Evolutionary conservation across 2,797 vertebrate genomes (phyloP), one percentile per base, ranked within the genome.

Genomic region (Nasua narica): DNA sequence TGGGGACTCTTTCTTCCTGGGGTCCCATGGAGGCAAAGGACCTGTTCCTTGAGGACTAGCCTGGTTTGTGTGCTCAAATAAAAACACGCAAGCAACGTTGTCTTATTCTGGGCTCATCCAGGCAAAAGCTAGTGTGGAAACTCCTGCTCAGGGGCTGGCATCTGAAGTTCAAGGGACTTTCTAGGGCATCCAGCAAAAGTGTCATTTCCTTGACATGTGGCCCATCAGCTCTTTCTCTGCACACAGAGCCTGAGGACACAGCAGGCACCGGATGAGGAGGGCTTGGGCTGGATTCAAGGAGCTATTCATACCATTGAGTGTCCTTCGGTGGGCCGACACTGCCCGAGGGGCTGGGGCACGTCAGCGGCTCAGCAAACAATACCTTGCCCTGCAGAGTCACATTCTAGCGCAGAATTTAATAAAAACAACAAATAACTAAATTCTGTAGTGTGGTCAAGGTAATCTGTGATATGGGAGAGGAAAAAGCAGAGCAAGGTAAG

Each of bases 251-350:
- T 5, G 8, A 67, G 48, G 76, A 50, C 19, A 43, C 0, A 58
- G 81, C 9, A 4, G 23, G 15, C 23, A 5, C 2, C 3, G 5
- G 40, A 25, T 0, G 1, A 46, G 11, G 32, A 83, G 65, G 10
- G 54, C 48, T 60, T 19, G 9, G 60, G 48, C n/a, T 18, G 94
- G 69, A 15, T 54, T 83, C 69, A 8, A 1, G 25, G 9, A 32
- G 32, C 60, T 40, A 11, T 48, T 62, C 56, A 67, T 43, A 19
- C 10, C 62, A 13, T 8, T 0, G 7, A 27, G 69, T 3, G 11
- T 40, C 40, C 7, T 54, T 32, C 0, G 0, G 0, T 3, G 32
- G 76, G 21, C 65, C 0, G 7, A 29, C 7, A 1, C 62, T 3
- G 50, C 23, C 1, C 1, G 32, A 58, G 16, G 29, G 46, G 54